phyloP scores from a whole-genome alignment of 2,113 vertebrate species.

The Aegotheles bennettii region DNA sequence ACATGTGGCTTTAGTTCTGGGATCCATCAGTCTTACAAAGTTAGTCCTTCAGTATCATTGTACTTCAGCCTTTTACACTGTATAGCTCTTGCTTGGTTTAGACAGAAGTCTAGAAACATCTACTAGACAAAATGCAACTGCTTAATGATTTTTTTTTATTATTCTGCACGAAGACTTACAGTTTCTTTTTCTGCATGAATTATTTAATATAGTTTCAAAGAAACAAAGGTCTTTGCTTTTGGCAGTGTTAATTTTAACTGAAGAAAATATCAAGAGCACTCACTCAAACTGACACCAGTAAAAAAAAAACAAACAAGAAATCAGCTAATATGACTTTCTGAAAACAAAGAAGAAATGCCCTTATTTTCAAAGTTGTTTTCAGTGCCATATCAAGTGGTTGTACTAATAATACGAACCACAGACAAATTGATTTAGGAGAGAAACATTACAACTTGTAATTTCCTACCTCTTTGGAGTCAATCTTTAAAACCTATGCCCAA shows the following conservation, averaged over 20 bases:
- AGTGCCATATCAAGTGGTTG: background rate
- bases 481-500: background rate
- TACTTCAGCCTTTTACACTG: background rate
- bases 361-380: background rate
- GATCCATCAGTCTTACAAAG: slow-evolving; percentile 21
- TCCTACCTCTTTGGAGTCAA: background rate
- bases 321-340: background rate
- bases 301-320: background rate
- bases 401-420: background rate
- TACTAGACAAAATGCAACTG: slow-evolving; percentile 4
- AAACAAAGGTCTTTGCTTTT: slow-evolving; percentile 13
- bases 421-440: background rate
- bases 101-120: slow-evolving; percentile 7
- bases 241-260: slow-evolving; percentile 8
- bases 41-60: background rate
- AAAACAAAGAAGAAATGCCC: background rate
- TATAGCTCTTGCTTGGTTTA: slow-evolving; percentile 31
- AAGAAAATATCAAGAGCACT: background rate
- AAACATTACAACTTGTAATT: background rate
- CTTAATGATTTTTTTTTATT: background rate
- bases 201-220: slow-evolving; percentile 55
- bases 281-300: background rate
- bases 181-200: slow-evolving; percentile 10
- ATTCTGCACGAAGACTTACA: background rate
- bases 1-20: background rate